Evolutionary conservation across 2,888 invertebrate species (phyloP), one percentile per base, ranked within the genome.

Genomic region (Ecliptopera silaceata): DNA sequence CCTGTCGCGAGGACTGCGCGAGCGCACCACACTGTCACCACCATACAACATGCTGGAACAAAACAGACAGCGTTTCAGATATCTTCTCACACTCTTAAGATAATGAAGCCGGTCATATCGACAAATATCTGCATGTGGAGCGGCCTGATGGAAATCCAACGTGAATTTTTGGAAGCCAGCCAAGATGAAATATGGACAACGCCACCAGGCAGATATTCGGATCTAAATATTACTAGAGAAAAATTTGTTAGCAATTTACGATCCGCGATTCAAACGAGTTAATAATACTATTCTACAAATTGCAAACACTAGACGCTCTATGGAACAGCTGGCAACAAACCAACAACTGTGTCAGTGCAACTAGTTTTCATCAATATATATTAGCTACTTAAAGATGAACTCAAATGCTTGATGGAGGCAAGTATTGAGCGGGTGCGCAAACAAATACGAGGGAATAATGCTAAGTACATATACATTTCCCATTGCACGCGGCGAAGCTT

Each of bases 1-100:
- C 72, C 78, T 29, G 75, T 82, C 56, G 79, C 83, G 53, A 59
- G 68, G 47, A 67, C 68, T n/a, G 70, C 60, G 46, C 66, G 48
- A 65, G 54, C 46, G 51, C 70, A 70, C 59, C 78, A 73, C 53
- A 70, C 61, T 49, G 64, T 73, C 56, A 75, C 50, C 43, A 71
- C 65, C 46, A 74, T 44, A 54, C 65, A 72, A 60, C 72, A 71
- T 26, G 70, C 81, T 80, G 70, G 3, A 75, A 77, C 64, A 75
- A 75, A 31, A 8, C 18, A 51, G 39, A 31, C 12, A 15, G 8
- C 10, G 15, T 36, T 34, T 10, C 15, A 15, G 13, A 12, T 34
- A 34, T 5, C 1, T 41, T 10, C 17, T 8, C 10, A 17, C 4
- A 26, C 26, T 42, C 13, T 26, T n/a, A 13, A 2, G 43, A 29